Percentiles rank a stretch among this genome's conserved stretches.
These are phyloP conservation scores for Sarcophaga bullata DNA, from an alignment of 1,140 invertebrate genomes.

Conservation along the genomic window DNA sequence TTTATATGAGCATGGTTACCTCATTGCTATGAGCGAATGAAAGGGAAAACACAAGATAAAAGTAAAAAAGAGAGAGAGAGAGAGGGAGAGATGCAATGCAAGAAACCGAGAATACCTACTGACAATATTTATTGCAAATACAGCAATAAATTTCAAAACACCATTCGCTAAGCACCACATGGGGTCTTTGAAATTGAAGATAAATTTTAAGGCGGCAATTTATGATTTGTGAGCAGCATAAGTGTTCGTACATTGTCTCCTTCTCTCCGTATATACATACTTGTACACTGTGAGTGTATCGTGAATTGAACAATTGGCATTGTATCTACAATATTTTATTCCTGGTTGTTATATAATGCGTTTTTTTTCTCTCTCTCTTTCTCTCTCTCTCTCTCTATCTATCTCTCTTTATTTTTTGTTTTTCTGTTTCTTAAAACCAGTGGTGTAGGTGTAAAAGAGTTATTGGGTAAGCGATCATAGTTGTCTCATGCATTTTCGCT, in stretches of 20 bases:
- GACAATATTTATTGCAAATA: slow-evolving; percentile 66
- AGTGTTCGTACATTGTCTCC: slow-evolving; percentile 33
- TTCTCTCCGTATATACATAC: too few species aligned
- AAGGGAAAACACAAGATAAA: too few species aligned
- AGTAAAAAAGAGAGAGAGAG: background rate
- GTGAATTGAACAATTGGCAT: slow-evolving; percentile 17
- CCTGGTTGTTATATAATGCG: background rate
- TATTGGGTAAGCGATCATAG: background rate
- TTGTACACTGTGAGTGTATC: background rate
- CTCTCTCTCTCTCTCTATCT: too few species aligned
- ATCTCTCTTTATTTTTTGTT: too few species aligned
- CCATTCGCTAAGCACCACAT: slow-evolving; percentile 66
- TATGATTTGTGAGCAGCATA: slow-evolving; percentile 62
- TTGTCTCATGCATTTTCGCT: too few species aligned
- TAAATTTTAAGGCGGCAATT: slow-evolving; percentile 66
- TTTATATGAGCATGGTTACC: background rate
- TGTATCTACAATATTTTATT: background rate
- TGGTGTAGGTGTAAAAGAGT: background rate
- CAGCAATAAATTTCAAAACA: slow-evolving; percentile 66
- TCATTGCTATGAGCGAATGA: background rate
- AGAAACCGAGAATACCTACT: slow-evolving; percentile 47
- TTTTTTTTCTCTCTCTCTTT: too few species aligned
- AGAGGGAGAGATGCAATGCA: background rate
- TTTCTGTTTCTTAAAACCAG: background rate
- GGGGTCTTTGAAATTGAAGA: slow-evolving; percentile 66